These are phyloP conservation scores for Zaprionus lachaisei DNA, from an alignment of 1,140 invertebrate genomes.

Conservation along the genomic window DNA sequence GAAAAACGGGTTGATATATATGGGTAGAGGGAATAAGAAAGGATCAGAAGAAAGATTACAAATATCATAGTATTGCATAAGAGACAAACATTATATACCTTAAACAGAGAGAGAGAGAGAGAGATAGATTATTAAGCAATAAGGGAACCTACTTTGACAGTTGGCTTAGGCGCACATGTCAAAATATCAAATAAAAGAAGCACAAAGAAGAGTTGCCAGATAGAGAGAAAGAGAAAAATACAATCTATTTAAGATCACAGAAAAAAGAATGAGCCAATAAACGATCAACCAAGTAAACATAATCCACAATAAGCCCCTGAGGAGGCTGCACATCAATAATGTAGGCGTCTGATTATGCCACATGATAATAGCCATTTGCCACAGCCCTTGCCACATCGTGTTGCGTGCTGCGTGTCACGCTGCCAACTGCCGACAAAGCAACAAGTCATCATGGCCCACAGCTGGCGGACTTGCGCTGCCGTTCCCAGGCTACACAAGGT, in stretches of 20 bases:
- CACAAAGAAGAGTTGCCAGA: neutral
- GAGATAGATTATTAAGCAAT: too few species aligned
- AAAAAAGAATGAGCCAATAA: neutral
- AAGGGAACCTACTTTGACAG: neutral
- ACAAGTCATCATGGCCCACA: slow-evolving; percentile 70
- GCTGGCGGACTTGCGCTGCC: slow-evolving; percentile 13
- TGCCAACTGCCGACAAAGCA: slow-evolving; percentile 45
- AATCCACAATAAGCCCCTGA: neutral
- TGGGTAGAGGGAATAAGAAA: too few species aligned
- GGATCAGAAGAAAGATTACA: too few species aligned
- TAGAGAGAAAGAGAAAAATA: neutral
- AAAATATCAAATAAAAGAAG: neutral
- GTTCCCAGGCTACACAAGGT: slow-evolving; percentile 37
- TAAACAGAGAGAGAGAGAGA: too few species aligned
- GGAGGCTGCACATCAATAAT: neutral
- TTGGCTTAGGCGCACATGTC: neutral
- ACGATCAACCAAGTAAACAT: neutral
- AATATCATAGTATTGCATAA: neutral
- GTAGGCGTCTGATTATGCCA: neutral
- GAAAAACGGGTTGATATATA: neutral
- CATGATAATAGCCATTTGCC: neutral
- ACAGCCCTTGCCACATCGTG: neutral
- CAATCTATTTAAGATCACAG: neutral
- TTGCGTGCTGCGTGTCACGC: slow-evolving; percentile 15
- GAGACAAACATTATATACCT: too few species aligned